Evolutionary conservation across 1,140 invertebrate species (phyloP).

Genomic region (Ceratoteleas bidentatus): DNA sequence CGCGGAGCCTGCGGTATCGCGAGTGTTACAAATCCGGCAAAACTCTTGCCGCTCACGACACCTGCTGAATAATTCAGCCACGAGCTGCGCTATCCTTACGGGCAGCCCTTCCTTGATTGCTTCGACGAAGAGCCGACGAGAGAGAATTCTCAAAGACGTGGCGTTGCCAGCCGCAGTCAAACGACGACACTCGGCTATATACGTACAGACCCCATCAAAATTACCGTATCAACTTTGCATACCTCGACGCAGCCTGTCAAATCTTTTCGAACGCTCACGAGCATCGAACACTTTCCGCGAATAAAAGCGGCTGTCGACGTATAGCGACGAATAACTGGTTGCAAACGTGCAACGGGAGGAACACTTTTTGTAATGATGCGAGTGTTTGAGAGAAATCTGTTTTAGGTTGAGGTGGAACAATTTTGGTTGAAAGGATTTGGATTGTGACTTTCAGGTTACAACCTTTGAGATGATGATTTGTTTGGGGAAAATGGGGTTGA

Average conservation of each 20-base stretch:
- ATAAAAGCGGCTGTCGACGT: conserved; percentile 17
- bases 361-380: no score
- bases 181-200: conserved; percentile 56
- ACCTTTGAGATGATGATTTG: no score
- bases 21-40: conserved; percentile 76
- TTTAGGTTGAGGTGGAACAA: no score
- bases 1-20: conserved; percentile 64
- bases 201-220: conserved; percentile 59
- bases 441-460: no score
- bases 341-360: no score
- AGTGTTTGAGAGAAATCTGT: no score
- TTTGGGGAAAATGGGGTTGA: no score
- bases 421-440: no score
- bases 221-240: conserved; percentile 64
- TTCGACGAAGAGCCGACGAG: conserved; percentile 64
- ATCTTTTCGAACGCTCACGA: conserved; percentile 54
- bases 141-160: conserved; percentile 63
- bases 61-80: conserved; percentile 77
- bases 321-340: no score
- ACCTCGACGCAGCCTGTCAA: conserved; percentile 53
- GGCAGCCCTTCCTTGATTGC: conserved; percentile 72
- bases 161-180: conserved; percentile 57
- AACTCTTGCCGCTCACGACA: conserved; percentile 72
- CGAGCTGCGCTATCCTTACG: conserved; percentile 67
- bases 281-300: conserved; percentile 31